A percentile compares a stretch with the other conserved stretches of the same genome.
phyloP scores from a whole-genome alignment of 2,888 invertebrate genomes.

The Eueremaeus valkanovi region DNA sequence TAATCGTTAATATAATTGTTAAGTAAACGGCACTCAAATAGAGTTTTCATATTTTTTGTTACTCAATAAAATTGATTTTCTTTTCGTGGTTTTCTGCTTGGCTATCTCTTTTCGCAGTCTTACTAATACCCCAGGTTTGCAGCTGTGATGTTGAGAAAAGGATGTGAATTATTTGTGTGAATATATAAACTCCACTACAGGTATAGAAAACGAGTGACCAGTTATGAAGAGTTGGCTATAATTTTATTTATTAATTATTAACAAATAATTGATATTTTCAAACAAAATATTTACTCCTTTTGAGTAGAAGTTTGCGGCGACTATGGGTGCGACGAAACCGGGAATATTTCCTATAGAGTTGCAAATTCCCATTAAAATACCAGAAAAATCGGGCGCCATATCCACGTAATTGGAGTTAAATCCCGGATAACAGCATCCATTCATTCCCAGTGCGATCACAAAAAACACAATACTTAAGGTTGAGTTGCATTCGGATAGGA shows the following conservation, averaged over 20 bases:
- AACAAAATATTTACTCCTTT: slow-evolving; percentile 61
- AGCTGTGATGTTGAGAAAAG: slow-evolving; percentile 64
- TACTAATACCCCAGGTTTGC: slow-evolving; percentile 61
- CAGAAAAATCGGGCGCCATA: slow-evolving; percentile 76
- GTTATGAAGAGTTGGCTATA: slow-evolving; percentile 42
- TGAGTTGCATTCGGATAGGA: slow-evolving; percentile 63
- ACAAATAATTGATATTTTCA: background rate
- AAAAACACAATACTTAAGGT: slow-evolving; percentile 71
- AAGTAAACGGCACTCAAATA: too few species aligned
- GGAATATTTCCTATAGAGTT: slow-evolving; percentile 73
- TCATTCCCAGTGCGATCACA: slow-evolving; percentile 68
- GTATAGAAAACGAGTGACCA: slow-evolving; percentile 63
- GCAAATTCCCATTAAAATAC: slow-evolving; percentile 77
- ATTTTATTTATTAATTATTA: background rate
- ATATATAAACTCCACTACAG: slow-evolving; percentile 65
- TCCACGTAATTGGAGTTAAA: slow-evolving; percentile 64
- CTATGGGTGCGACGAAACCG: slow-evolving; percentile 71
- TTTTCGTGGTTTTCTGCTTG: background rate
- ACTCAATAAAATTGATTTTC: too few species aligned
- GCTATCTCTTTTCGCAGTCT: background rate
- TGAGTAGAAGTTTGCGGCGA: slow-evolving; percentile 65
- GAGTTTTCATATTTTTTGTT: too few species aligned
- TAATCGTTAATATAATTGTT: too few species aligned
- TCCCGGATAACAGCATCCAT: slow-evolving; percentile 69
- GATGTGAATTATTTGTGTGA: slow-evolving; percentile 66